Evolutionary conservation across 2,797 vertebrate genomes (phyloP).

Genomic region (Oryzias dopingdopingensis): DNA sequence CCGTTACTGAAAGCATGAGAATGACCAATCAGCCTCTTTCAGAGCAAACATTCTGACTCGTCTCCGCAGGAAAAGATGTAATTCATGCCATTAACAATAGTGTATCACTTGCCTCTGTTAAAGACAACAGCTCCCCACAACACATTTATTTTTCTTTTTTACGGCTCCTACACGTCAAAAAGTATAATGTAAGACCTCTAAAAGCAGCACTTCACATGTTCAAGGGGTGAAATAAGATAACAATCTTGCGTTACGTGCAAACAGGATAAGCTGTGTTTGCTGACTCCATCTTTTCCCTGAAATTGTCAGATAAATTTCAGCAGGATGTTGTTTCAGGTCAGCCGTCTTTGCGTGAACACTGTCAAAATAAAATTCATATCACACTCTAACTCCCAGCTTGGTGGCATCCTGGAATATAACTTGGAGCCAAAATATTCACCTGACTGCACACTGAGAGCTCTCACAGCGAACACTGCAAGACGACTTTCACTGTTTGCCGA

Average conservation of each 20-base stretch:
- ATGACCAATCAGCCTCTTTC: slow-evolving; percentile 17
- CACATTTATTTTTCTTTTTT: slow-evolving; percentile 6
- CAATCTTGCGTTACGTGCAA: no score
- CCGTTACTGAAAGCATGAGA: slow-evolving; percentile 6
- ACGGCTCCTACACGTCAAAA: not conserved
- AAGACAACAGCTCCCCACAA: not conserved
- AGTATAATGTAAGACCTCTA: not conserved
- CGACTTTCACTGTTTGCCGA: slow-evolving; percentile 43
- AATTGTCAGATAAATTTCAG: slow-evolving; percentile 40
- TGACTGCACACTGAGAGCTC: slow-evolving; percentile 31
- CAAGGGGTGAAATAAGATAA: no score
- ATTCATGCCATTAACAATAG: slow-evolving; percentile 20
- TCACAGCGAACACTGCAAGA: slow-evolving; percentile 37
- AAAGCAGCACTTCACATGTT: slow-evolving; percentile 6
- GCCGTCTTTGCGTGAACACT: slow-evolving; percentile 22
- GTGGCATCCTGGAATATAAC: slow-evolving; percentile 37
- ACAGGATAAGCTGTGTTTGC: no score
- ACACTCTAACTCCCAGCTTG: slow-evolving; percentile 17
- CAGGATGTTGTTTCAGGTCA: slow-evolving; percentile 2
- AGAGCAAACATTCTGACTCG: slow-evolving; percentile 14
- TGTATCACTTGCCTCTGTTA: slow-evolving; percentile 11
- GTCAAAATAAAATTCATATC: slow-evolving; percentile 39
- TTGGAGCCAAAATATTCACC: slow-evolving; percentile 40
- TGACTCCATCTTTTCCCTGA: slow-evolving; percentile 6
- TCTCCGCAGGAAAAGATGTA: slow-evolving; percentile 4